Conservation (phyloP, 2,888 invertebrate species). For the Elaeidobius kamerunicus region DNA sequence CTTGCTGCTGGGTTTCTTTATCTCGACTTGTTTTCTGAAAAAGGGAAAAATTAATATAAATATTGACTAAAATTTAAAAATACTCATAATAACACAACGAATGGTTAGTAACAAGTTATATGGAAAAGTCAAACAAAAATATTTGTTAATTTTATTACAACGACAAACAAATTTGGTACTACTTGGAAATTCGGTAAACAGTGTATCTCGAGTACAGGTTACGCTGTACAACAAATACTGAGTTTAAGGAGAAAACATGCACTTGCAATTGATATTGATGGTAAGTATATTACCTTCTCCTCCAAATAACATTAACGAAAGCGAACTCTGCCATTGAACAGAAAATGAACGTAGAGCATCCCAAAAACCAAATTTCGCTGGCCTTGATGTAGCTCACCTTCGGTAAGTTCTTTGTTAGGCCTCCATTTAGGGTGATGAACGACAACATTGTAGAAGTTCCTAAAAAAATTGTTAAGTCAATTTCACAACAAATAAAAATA, state of each 20-base stretch:
- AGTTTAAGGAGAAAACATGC: no score
- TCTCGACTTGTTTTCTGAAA: slow-evolving; percentile 42
- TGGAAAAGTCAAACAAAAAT: no score
- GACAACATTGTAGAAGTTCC: slow-evolving; percentile 84
- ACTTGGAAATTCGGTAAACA: no score
- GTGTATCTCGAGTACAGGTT: no score
- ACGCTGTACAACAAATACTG: no score
- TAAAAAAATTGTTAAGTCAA: slow-evolving; percentile 40
- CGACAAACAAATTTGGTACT: no score
- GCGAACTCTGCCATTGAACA: slow-evolving; percentile 84
- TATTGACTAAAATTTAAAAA: no score
- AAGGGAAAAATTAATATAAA: slow-evolving; percentile 4
- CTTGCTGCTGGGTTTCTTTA: slow-evolving; percentile 57
- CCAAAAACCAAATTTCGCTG: slow-evolving; percentile 87
- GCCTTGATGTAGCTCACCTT: slow-evolving; percentile 89
- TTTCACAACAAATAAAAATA: no score
- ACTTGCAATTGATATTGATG: no score
- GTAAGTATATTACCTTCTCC: slow-evolving; percentile 70
- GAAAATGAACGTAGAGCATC: slow-evolving; percentile 81
- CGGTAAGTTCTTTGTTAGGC: slow-evolving; percentile 79
- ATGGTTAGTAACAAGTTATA: no score
- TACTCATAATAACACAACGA: no score
- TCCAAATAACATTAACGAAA: slow-evolving; percentile 86
- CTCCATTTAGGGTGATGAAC: slow-evolving; percentile 82
- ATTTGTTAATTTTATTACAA: no score